These are phyloP conservation scores for Trissoscelio sp. DNA, from an alignment of 2,888 invertebrate genomes.

Conservation along the genomic window DNA sequence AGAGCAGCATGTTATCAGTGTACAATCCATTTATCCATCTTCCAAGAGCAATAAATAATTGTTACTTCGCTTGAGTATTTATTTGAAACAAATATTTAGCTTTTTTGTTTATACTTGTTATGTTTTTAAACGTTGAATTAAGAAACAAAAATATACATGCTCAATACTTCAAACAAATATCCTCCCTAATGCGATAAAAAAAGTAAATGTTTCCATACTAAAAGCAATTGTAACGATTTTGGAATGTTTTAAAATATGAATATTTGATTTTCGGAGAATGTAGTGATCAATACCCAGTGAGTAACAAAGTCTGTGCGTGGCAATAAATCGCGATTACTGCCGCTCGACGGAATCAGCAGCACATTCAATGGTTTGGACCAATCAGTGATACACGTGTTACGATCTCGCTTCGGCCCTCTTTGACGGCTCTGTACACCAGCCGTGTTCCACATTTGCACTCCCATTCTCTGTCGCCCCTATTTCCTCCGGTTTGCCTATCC, in stretches of 20 bases:
- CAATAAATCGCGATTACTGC: conserved; percentile 58
- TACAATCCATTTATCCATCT: neutral
- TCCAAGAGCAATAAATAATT: neutral
- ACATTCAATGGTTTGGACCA: conserved; percentile 72
- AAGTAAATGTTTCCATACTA: too few species aligned
- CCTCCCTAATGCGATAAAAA: too few species aligned
- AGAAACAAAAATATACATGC: too few species aligned
- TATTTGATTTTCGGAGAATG: conserved; percentile 24
- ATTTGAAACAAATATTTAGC: too few species aligned
- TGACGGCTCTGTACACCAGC: conserved; percentile 29
- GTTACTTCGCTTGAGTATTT: neutral
- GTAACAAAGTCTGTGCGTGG: conserved; percentile 36
- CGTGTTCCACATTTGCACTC: conserved; percentile 21
- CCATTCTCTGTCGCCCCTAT: conserved; percentile 38
- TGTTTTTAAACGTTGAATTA: too few species aligned
- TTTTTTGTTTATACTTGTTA: too few species aligned
- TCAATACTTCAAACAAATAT: too few species aligned
- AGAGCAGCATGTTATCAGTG: neutral
- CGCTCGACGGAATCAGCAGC: conserved; percentile 68
- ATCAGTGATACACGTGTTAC: conserved; percentile 79
- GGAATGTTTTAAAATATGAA: neutral
- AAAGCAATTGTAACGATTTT: too few species aligned
- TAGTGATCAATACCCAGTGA: conserved; percentile 15
- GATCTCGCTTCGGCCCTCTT: conserved; percentile 41
- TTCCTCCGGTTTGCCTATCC: neutral